These are phyloP conservation scores for Trichonephila clavipes DNA, from an alignment of 1,140 invertebrate genomes.

Conservation along the genomic window DNA sequence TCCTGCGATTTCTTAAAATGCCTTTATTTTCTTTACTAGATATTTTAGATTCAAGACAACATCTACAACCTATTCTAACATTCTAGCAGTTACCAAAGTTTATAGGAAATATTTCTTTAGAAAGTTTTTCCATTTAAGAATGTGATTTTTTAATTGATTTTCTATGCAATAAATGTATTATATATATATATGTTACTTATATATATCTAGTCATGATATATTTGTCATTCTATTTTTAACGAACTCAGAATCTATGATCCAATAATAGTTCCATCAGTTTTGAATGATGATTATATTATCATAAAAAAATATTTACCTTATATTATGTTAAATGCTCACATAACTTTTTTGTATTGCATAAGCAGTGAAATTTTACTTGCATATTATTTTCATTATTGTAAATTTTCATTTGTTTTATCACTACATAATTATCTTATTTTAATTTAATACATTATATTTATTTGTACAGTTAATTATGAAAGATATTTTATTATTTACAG, in stretches of 20 bases:
- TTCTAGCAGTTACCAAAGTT: conserved; percentile 62
- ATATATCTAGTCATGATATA: conserved; percentile 67
- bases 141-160: conserved; percentile 54
- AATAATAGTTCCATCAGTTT: background rate
- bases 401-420: too few species aligned
- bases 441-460: too few species aligned
- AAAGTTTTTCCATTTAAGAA: conserved; percentile 38
- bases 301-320: background rate
- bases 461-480: too few species aligned
- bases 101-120: background rate
- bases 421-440: too few species aligned
- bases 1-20: background rate
- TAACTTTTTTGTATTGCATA: too few species aligned
- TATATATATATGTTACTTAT: conserved; percentile 61
- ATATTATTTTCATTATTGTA: too few species aligned
- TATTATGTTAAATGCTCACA: too few species aligned
- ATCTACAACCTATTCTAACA: conserved; percentile 62
- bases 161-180: conserved; percentile 70
- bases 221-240: conserved; percentile 57
- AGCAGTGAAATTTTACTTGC: too few species aligned
- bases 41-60: conserved; percentile 66
- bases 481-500: too few species aligned
- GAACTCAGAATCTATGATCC: conserved; percentile 31
- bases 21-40: conserved; percentile 39
- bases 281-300: background rate